Base-by-base conservation (phyloP, 2,113 vertebrate genomes). In the Neolamprologus brichardi region DNA sequence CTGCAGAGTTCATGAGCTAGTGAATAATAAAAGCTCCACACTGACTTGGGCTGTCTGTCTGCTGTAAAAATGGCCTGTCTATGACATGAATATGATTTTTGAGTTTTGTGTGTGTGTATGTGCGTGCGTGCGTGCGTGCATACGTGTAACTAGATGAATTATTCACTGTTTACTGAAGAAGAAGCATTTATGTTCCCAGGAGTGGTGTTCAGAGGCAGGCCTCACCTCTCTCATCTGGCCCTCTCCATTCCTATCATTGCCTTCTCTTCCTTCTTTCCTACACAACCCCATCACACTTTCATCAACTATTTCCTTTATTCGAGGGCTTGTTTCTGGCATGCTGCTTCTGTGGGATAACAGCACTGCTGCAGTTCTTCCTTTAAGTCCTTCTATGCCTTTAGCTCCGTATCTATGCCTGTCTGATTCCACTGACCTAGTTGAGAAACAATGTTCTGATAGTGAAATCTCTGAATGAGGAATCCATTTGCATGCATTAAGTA, bases 141-240 rank as follows among this genome's bases (percentile, higher is more conserved):
- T 93, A 75, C 88, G 88, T 51, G 94, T 90, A 95, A 96, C 90
- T 91, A 89, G 90, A 97, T 97, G 95, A 97, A 97, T 97, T 96
- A 97, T 97, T 97, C 95, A 97, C 95, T 94, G 93, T 94, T 94
- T 95, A 95, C 94, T 92, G 93, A 94, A 94, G 95, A 97, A 95
- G 95, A 97, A 95, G 93, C 96, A 96, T 97, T 97, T 96, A 96
- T 90, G 89, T 81, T 96, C 96, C 95, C 96, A 91, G 86, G 95
- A 97, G 96, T 95, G 88, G 84, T 84, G 92, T 92, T 95, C 88
- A 90, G 89, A 89, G 78, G 53, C 89, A 86, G 86, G 83, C 91
- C 84, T 94, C 85, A 88, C 91, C 90, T 91, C 81, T 85, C 88
- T 91, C 79, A 89, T 87, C 67, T 51, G 49, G 84, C 78, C 85